phyloP scores from a whole-genome alignment of 37 sponge, comb jelly and placozoan genomes.

The Chondrosia reniformis region DNA sequence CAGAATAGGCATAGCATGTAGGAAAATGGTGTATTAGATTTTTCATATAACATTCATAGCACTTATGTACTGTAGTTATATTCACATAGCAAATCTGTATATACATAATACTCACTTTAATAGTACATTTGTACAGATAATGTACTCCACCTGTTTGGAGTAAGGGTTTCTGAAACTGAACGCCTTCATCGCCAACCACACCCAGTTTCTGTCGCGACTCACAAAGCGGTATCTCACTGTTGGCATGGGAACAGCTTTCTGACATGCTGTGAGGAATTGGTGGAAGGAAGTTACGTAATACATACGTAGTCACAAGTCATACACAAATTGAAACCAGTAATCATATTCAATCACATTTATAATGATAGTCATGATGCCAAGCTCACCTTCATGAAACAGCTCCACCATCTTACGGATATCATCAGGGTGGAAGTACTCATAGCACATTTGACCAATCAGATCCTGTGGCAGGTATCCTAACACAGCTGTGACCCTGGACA shows the following conservation, averaged over 20 bases:
- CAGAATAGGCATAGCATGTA: no score
- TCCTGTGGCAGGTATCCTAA: conserved; percentile 96
- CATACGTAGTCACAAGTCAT: no score
- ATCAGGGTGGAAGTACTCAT: conserved; percentile 92
- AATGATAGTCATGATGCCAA: no score
- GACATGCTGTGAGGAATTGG: conserved; percentile 69
- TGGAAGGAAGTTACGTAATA: no score
- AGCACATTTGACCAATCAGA: conserved; percentile 80
- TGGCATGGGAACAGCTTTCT: conserved; percentile 71
- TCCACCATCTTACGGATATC: conserved; percentile 87
- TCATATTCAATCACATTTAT: no score
- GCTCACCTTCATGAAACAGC: conserved; percentile 61
- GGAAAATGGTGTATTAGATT: no score
- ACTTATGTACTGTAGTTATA: no score
- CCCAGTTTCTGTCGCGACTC: conserved; percentile 76
- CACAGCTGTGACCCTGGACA: conserved; percentile 61
- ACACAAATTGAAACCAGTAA: no score
- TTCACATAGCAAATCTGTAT: no score
- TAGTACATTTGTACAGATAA: conserved; percentile 83
- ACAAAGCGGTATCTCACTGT: conserved; percentile 84
- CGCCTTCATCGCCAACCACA: conserved; percentile 76
- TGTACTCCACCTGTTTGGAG: conserved; percentile 90
- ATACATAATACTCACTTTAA: conserved; percentile 30
- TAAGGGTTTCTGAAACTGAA: conserved; percentile 88
- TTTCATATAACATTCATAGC: no score